These are phyloP conservation scores for Mormyrops boulengeri DNA, from an alignment of 2,797 vertebrate species.

Conservation along the genomic window DNA sequence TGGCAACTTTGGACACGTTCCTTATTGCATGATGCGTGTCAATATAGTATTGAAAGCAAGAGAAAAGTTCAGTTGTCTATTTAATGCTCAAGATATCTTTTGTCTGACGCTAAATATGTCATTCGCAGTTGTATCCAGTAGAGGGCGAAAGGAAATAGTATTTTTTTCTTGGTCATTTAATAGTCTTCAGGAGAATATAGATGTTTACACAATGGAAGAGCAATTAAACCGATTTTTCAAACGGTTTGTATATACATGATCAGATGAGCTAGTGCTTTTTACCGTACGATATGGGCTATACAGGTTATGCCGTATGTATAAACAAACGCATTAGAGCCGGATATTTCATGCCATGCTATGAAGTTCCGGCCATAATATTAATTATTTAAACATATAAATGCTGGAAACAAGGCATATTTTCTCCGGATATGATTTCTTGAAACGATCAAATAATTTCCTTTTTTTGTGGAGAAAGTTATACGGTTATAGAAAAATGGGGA, in stretches of 20 bases:
- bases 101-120: not conserved
- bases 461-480: not conserved
- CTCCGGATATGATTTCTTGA: not conserved
- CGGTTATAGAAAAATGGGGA: not conserved
- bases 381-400: not conserved
- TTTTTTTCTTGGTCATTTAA: not conserved
- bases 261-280: not conserved
- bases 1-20: not conserved
- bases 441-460: not conserved
- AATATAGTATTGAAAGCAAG: not conserved
- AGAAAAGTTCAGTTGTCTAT: not conserved
- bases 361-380: not conserved
- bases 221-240: not conserved
- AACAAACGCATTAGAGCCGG: not conserved
- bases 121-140: not conserved
- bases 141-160: not conserved
- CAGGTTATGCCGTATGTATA: not conserved
- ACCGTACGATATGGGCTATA: not conserved
- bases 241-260: not conserved
- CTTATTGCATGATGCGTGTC: not conserved
- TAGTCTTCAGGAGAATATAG: not conserved
- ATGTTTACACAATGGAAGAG: not conserved
- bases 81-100: not conserved
- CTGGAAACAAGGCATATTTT: not conserved
- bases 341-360: not conserved